A percentile compares a stretch with the other conserved stretches of the same genome.
phyloP scores from a whole-genome alignment of 2,113 vertebrate genomes.

The Australoheros scitulus region DNA sequence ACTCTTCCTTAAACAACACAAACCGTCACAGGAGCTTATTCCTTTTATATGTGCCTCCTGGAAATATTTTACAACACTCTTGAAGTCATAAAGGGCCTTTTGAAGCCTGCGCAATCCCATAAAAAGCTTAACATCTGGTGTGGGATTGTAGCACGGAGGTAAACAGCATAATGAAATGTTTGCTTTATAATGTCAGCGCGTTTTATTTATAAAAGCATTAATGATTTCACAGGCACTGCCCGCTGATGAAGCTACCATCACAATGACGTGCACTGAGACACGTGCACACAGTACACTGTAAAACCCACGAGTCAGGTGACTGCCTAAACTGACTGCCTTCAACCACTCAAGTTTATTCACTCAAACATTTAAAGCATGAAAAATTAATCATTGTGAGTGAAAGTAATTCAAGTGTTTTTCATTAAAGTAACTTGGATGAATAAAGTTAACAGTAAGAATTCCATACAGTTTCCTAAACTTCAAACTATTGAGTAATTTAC shows the following conservation, averaged over 20 bases:
- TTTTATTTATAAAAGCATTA: background rate
- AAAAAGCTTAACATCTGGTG: conserved; percentile 53
- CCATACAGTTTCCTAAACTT: no score
- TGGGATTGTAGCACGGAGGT: conserved; percentile 1
- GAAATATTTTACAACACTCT: conserved; percentile 43
- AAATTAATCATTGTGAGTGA: no score
- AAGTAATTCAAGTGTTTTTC: no score
- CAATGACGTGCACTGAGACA: background rate
- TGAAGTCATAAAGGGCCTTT: conserved; percentile 48
- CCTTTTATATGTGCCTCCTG: conserved; percentile 35
- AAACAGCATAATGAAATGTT: conserved; percentile 22
- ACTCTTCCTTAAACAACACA: conserved; percentile 11
- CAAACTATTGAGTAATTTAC: no score
- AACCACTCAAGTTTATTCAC: no score
- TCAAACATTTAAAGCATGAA: no score
- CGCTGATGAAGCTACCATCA: background rate
- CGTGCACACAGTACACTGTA: background rate
- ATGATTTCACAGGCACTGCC: background rate
- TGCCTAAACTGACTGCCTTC: no score
- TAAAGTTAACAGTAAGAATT: no score
- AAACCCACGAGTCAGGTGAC: no score
- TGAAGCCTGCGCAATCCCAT: conserved; percentile 29
- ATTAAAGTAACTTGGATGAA: no score
- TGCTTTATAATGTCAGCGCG: conserved; percentile 26
- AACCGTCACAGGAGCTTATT: conserved; percentile 31